Evolutionary conservation across 30 jellyfish, hydroid and myxozoan genomes (phyloP).

Genomic region (Aurelia aurita): DNA sequence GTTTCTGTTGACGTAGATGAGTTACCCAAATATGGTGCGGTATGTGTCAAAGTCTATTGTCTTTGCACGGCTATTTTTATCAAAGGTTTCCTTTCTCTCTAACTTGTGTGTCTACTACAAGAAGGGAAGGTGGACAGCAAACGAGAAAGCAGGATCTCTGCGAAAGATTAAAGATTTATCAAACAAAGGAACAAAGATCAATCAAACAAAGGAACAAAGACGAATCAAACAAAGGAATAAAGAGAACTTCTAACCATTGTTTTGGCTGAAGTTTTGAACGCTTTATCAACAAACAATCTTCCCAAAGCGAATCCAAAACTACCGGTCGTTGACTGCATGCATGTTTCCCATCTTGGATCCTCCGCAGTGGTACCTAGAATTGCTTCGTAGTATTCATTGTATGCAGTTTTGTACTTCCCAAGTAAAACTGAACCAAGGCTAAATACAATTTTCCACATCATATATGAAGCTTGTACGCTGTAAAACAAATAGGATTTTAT

Average conservation of each 20-base stretch:
- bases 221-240: no score
- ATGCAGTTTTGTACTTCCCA: constrained; percentile 86
- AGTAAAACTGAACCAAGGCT: constrained; percentile 69
- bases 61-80: no score
- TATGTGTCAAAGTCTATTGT: no score
- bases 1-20: no score
- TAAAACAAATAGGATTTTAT: neutral
- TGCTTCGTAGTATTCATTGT: constrained; percentile 66
- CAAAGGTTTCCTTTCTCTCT: no score
- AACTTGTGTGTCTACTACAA: no score
- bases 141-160: no score
- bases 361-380: constrained; percentile 86
- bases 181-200: no score
- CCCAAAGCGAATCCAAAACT: constrained; percentile 86
- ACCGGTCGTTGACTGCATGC: constrained; percentile 74
- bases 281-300: constrained; percentile 84
- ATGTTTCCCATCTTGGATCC: constrained; percentile 94
- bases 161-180: no score
- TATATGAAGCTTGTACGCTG: constrained; percentile 89
- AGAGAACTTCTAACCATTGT: constrained; percentile 55
- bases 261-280: constrained; percentile 80
- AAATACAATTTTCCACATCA: constrained; percentile 88
- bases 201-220: no score
- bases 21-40: no score
- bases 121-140: no score